These are phyloP conservation scores for Sminthurinus aureus DNA, from an alignment of 2,888 invertebrate genomes.

Conservation along the genomic window DNA sequence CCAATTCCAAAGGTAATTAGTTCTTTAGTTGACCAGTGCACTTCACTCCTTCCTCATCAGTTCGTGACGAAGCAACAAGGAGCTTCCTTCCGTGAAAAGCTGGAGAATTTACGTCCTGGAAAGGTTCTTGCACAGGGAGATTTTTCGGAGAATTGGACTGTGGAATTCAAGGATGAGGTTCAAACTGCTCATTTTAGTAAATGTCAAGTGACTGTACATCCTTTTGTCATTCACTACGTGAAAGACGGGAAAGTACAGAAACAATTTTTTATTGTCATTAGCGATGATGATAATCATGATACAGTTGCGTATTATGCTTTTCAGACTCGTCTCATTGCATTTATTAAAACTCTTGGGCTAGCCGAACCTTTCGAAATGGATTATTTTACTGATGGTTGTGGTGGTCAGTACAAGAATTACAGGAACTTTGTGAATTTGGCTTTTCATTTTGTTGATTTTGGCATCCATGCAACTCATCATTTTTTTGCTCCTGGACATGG, in stretches of 20 bases:
- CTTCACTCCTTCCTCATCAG: too few species aligned
- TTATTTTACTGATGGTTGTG: neutral
- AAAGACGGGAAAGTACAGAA: neutral
- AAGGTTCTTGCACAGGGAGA: too few species aligned
- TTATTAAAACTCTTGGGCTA: neutral
- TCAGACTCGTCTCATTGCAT: neutral
- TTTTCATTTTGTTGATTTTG: neutral
- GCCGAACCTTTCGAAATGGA: neutral
- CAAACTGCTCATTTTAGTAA: neutral
- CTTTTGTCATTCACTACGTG: neutral
- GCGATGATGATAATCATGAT: neutral
- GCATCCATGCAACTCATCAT: neutral
- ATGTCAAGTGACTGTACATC: neutral
- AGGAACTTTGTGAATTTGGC: neutral
- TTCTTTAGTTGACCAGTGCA: too few species aligned
- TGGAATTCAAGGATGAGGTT: neutral
- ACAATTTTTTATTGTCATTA: neutral
- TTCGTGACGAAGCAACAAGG: too few species aligned
- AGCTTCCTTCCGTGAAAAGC: too few species aligned
- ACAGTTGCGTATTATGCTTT: neutral
- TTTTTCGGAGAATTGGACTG: neutral
- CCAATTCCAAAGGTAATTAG: too few species aligned
- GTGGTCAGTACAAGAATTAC: neutral
- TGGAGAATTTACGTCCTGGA: too few species aligned
- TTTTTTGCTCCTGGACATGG: neutral